Base-by-base conservation (phyloP, 2,888 invertebrate genomes). In the Eumacrocentrus americanus region DNA sequence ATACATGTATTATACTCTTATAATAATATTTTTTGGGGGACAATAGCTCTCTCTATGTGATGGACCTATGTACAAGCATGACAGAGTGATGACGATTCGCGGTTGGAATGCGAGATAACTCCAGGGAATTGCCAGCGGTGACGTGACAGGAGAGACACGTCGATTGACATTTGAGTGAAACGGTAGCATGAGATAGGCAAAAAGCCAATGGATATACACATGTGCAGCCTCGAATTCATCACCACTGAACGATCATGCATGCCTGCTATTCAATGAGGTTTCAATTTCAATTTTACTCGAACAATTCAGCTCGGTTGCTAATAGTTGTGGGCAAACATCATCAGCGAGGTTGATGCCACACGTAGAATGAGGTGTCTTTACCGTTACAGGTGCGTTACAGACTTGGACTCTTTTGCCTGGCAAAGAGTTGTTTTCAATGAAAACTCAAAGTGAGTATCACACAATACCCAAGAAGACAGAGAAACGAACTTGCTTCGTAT, bases 41-140 rank as follows among this genome's bases (percentile, higher is more conserved):
- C n/a, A n/a, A n/a, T n/a, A n/a, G n/a, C n/a, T n/a, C n/a, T n/a
- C n/a, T n/a, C n/a, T n/a, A n/a, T n/a, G n/a, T n/a, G n/a, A n/a
- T n/a, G n/a, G n/a, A n/a, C n/a, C n/a, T n/a, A n/a, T n/a, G n/a
- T n/a, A n/a, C n/a, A n/a, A n/a, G n/a, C 46, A 48, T 46, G 29
- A 58, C 40, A 38, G 50, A 11, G 20, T 14, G 71, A 69, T 77
- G 78, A 78, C 76, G 74, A 68, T 64, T 67, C 57, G 65, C 48
- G 66, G 62, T 63, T 71, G 77, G 78, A 77, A 78, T 78, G 77
- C 67, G 72, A 71, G 72, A 70, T 75, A 75, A 72, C 71, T 67
- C 57, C 66, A 61, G 63, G 50, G 66, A 72, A 70, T 70, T 66
- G 69, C 68, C 62, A 61, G 62, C 63, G 67, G 57, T 68, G 66